A percentile compares a stretch with the other conserved stretches of the same genome.
Evolutionary conservation across 2,113 vertebrate genomes (phyloP).

Genomic region (Benitochromis conjunctus): DNA sequence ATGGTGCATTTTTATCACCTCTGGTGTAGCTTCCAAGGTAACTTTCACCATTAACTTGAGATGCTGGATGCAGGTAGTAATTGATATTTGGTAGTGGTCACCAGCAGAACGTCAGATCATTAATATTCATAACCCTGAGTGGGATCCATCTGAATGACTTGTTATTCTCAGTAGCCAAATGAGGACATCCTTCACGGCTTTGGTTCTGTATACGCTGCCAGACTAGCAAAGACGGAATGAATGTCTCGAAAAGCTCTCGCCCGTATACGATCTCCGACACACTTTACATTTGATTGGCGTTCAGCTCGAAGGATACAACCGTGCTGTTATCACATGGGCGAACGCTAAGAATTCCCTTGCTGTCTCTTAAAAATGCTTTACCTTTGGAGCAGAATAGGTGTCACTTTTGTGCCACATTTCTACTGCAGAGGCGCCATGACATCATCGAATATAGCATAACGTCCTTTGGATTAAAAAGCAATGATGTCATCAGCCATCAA

Average conservation of each 20-base stretch:
- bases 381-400: not conserved
- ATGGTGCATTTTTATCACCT: constrained; percentile 51
- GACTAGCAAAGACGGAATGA: not conserved
- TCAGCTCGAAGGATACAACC: not conserved
- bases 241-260: not conserved
- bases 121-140: constrained; percentile 1
- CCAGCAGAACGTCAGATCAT: not conserved
- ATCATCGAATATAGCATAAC: constrained; percentile 50
- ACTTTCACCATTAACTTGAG: constrained; percentile 52
- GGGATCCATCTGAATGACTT: not conserved
- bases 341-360: not conserved
- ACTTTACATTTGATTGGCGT: not conserved
- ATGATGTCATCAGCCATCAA: constrained; percentile 61
- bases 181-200: not conserved
- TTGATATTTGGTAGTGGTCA: constrained; percentile 15
- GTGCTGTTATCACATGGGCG: not conserved
- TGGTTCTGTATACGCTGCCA: not conserved
- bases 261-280: not conserved
- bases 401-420: not conserved
- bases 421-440: constrained; percentile 33
- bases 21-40: constrained; percentile 48
- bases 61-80: not conserved
- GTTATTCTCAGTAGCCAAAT: not conserved
- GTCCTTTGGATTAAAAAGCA: constrained; percentile 32
- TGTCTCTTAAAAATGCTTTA: not conserved